Evolutionary conservation across 2,113 vertebrate genomes (phyloP).

Genomic region (Heterotis niloticus): DNA sequence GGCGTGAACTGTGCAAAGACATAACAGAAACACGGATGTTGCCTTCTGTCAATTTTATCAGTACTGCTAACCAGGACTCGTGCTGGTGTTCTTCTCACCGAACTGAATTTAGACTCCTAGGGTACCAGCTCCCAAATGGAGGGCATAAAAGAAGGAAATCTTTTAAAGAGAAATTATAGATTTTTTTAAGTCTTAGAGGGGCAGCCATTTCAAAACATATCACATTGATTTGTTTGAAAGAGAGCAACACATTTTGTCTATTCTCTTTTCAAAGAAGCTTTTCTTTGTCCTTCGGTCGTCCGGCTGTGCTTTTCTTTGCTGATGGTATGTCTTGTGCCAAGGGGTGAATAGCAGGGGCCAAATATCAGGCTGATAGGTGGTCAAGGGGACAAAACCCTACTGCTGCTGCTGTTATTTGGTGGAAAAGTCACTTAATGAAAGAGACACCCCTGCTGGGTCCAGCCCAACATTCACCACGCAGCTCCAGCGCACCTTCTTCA

Average conservation of each 20-base stretch:
- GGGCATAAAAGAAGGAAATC: conserved; percentile 47
- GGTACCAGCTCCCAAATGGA: conserved; percentile 34
- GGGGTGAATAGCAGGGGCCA: conserved; percentile 47
- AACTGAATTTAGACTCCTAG: neutral
- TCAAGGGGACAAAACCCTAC: conserved; percentile 37
- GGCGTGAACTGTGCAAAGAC: neutral
- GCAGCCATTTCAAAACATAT: conserved; percentile 13
- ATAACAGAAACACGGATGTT: neutral
- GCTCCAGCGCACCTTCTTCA: no score
- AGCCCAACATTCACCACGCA: no score
- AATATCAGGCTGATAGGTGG: conserved; percentile 46
- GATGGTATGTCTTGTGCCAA: conserved; percentile 14
- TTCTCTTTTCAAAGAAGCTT: neutral
- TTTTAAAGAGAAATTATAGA: conserved; percentile 16
- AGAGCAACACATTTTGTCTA: neutral
- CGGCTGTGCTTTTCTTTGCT: conserved; percentile 22
- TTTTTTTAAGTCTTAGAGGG: conserved; percentile 12
- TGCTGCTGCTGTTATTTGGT: conserved; percentile 37
- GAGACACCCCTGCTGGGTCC: conserved; percentile 46
- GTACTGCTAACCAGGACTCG: neutral
- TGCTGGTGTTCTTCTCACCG: conserved; percentile 12
- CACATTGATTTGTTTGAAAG: conserved; percentile 25
- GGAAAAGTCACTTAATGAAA: conserved; percentile 45
- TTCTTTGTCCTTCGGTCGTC: conserved; percentile 24
- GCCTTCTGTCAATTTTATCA: neutral